Evolutionary conservation across 2,888 invertebrate genomes (phyloP), one percentile per base, ranked within the genome.

Genomic region (Eulithis prunata): DNA sequence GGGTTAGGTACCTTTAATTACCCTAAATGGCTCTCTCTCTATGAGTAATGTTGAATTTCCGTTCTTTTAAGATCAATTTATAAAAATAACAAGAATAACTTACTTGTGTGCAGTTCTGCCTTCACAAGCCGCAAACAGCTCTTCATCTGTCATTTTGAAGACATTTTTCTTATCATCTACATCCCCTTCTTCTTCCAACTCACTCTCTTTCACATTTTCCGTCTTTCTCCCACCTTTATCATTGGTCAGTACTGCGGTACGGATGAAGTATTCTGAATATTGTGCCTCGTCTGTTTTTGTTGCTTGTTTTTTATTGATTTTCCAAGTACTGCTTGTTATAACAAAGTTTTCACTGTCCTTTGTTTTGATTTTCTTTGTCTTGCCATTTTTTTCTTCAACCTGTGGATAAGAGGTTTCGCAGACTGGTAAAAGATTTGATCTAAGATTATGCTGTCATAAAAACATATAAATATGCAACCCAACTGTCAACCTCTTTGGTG

Each of bases 51-150:
- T 21, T 21, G 21, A 21, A 21, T 21, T 21, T 21, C 21, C 2
- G 21, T 21, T 21, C 21, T 21, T 1, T 21, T 21, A 21, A 21
- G 21, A 21, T 21, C 2, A 21, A 21, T 21, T 21, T 2, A 21
- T 21, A 21, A 21, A 21, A 21, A 21, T 1, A 21, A 21, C 1
- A 21, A 21, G 7, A 49, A 51, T 58, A 75, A 47, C 91, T 86
- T 91, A 96, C 96, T 97, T 97, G 86, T 98, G 97, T 2, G 96
- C 97, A 2, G 97, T 98, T 75, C 97, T 92, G 3, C 97, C 96
- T 56, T 95, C 96, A 85, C 97, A 98, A 0, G 96, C 96, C 45
- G 94, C 94, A 84, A 97, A 97, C 41, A 98, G 83, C 76, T 97
- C 95, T 64, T 97, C 97, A 87, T 97, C 97, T 0, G 95, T 95